phyloP scores from a whole-genome alignment of 2,888 invertebrate species.

The Ischnura elegans region DNA sequence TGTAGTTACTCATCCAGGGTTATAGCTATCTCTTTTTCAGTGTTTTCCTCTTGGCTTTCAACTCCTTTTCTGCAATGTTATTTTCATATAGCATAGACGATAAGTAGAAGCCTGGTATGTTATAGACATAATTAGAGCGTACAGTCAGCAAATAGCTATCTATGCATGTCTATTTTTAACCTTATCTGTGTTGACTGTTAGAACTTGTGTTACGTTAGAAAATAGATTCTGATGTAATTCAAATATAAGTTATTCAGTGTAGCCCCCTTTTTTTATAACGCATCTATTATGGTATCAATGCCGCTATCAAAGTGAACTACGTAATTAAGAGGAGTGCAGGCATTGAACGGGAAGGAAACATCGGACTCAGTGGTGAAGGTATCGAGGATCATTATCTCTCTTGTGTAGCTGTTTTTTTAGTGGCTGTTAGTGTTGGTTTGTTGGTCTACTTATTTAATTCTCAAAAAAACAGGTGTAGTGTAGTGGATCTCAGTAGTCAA shows the following conservation, averaged over 20 bases:
- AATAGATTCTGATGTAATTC: background rate
- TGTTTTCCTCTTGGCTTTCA: background rate
- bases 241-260: background rate
- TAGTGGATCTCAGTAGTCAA: too few relatives aligned
- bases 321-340: background rate
- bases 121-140: background rate
- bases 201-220: background rate
- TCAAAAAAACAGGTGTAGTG: too few relatives aligned
- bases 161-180: constrained; percentile 1
- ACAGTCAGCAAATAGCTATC: background rate
- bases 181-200: background rate
- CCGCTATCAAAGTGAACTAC: background rate
- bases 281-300: background rate
- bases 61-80: background rate
- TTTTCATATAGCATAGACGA: background rate
- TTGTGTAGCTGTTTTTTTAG: background rate
- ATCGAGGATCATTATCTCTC: background rate
- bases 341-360: background rate
- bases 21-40: background rate
- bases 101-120: background rate
- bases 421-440: background rate
- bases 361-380: background rate
- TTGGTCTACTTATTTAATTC: background rate
- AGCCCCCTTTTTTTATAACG: too few relatives aligned
- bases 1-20: background rate